Conservation (phyloP, 1,140 invertebrate genomes). For the Drosophila sturtevanti region DNA sequence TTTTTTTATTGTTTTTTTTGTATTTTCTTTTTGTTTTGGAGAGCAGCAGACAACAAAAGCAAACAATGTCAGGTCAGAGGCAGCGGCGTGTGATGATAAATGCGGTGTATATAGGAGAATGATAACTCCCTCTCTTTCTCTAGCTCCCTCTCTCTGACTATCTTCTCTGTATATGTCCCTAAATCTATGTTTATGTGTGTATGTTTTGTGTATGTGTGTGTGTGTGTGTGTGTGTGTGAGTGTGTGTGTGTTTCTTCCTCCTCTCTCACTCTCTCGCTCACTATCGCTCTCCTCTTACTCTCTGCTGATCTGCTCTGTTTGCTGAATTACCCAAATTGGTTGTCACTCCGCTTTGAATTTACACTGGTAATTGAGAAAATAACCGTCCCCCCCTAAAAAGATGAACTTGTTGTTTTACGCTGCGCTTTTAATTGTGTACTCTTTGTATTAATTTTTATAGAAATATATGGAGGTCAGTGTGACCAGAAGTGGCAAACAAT, state of each 20-base stretch:
- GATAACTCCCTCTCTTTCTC: slow-evolving; percentile 47
- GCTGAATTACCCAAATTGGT: slow-evolving; percentile 35
- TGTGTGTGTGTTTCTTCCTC: neutral
- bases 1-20: slow-evolving; percentile 16
- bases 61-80: slow-evolving; percentile 53
- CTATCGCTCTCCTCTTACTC: neutral
- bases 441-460: slow-evolving; percentile 49
- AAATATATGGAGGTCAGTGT: neutral
- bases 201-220: neutral
- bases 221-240: neutral
- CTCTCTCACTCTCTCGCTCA: neutral
- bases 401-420: slow-evolving; percentile 15
- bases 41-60: slow-evolving; percentile 75
- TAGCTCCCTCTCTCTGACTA: slow-evolving; percentile 3
- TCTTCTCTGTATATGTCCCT: slow-evolving; percentile 4
- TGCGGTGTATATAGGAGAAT: slow-evolving; percentile 58
- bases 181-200: neutral
- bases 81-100: slow-evolving; percentile 43
- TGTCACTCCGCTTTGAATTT: slow-evolving; percentile 57
- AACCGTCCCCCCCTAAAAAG: slow-evolving; percentile 39
- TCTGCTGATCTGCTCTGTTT: slow-evolving; percentile 25
- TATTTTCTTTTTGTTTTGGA: neutral
- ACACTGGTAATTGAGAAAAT: slow-evolving; percentile 63
- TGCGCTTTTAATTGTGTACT: slow-evolving; percentile 64
- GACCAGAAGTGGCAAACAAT: slow-evolving; percentile 1